phyloP scores from a whole-genome alignment of 2,888 invertebrate species.

The Cryptocheilus praepositus region DNA sequence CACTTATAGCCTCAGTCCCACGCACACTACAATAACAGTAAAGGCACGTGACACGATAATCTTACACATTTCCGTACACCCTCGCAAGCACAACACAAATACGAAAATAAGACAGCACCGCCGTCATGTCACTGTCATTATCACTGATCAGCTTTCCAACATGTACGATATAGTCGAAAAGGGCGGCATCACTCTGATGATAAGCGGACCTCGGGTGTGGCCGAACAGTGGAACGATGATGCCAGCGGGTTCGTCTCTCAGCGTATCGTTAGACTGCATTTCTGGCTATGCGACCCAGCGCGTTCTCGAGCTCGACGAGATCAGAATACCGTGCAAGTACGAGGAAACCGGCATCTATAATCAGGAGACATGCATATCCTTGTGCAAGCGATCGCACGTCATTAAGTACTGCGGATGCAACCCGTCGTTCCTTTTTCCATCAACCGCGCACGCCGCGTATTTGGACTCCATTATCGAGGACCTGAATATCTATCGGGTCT shows the following conservation, averaged over 20 bases:
- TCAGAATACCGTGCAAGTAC: conserved; percentile 56
- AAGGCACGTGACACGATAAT: too few species aligned
- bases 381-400: conserved; percentile 59
- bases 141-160: too few species aligned
- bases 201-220: conserved; percentile 58
- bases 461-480: neutral
- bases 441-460: conserved; percentile 16
- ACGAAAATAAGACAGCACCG: too few species aligned
- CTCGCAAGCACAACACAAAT: too few species aligned
- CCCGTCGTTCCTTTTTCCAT: conserved; percentile 59
- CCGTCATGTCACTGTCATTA: too few species aligned
- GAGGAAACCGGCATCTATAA: conserved; percentile 47
- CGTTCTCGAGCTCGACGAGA: conserved; percentile 45
- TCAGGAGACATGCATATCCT: conserved; percentile 59
- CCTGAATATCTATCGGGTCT: neutral
- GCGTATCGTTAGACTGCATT: conserved; percentile 57
- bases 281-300: conserved; percentile 53
- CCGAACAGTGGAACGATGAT: conserved; percentile 54
- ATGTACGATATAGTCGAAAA: conserved; percentile 26
- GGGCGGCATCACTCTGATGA: conserved; percentile 48
- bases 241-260: conserved; percentile 51
- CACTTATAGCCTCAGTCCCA: too few species aligned
- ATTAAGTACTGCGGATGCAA: conserved; percentile 62
- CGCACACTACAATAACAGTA: too few species aligned
- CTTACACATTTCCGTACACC: too few species aligned